Evolutionary conservation across 2,797 vertebrate species (phyloP).

Genomic region (Sphenopsis melanotis): DNA sequence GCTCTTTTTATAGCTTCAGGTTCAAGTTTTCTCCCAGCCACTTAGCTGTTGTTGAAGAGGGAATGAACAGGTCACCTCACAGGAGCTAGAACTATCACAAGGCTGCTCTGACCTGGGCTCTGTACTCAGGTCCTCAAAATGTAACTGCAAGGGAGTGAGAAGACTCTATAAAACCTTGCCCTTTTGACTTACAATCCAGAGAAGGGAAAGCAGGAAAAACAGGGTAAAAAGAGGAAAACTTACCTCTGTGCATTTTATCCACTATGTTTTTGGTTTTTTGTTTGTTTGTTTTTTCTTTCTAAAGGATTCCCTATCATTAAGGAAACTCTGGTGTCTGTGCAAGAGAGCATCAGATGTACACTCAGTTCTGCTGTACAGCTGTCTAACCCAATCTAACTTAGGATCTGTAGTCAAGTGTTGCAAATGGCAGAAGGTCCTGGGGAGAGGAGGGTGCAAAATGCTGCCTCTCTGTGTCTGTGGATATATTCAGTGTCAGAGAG

Average conservation of each 20-base stretch:
- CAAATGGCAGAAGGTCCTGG: not conserved
- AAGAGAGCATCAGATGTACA: not conserved
- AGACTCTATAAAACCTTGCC: not conserved
- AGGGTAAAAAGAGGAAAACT: not conserved
- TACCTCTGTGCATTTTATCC: not conserved
- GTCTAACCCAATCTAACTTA: not conserved
- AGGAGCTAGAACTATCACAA: not conserved
- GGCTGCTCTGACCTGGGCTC: not conserved
- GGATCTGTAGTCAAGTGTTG: not conserved
- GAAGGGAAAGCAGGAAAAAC: not conserved
- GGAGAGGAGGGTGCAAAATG: not conserved
- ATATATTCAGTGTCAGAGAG: not conserved
- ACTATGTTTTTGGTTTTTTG: not conserved
- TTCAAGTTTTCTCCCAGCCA: not conserved
- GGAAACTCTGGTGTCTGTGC: not conserved
- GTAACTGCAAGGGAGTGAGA: not conserved
- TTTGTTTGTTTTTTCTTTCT: not conserved
- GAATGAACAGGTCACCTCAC: not conserved
- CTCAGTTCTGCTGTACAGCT: not conserved
- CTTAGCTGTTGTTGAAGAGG: not conserved
- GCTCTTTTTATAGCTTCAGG: not conserved
- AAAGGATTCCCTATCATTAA: not conserved
- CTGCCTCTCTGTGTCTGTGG: not conserved
- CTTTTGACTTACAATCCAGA: not conserved
- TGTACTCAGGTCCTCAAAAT: not conserved